phyloP scores from a whole-genome alignment of 2,888 invertebrate genomes.

The Lepidocyrtoides sp. region DNA sequence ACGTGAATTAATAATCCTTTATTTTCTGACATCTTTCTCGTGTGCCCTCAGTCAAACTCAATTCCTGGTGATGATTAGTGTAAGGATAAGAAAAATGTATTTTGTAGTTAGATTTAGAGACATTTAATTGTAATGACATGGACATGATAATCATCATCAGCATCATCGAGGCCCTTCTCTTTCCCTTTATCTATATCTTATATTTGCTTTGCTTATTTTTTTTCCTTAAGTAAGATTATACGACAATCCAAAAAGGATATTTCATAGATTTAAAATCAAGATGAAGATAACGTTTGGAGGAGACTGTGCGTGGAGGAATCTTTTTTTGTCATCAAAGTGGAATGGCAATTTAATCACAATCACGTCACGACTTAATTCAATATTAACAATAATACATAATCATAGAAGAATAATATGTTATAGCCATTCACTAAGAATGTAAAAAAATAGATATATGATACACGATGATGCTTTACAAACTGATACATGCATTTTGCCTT shows the following conservation, averaged over 20 bases:
- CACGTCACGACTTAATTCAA: conserved; percentile 41
- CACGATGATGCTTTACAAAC: background rate
- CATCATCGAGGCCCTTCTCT: background rate
- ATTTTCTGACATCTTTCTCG: background rate
- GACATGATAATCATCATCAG: conserved; percentile 17
- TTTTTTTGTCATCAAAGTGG: conserved; percentile 15
- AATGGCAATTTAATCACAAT: conserved; percentile 11
- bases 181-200: background rate
- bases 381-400: conserved; percentile 1
- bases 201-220: background rate
- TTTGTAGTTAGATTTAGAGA: background rate
- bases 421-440: background rate
- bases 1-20: background rate
- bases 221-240: background rate
- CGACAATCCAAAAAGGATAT: background rate
- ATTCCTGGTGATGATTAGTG: background rate
- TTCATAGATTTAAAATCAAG: background rate
- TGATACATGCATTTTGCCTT: background rate
- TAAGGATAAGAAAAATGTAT: background rate
- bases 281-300: background rate
- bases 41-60: conserved; percentile 15
- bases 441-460: background rate
- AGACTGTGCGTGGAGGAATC: background rate
- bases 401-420: background rate
- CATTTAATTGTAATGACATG: conserved; percentile 30